Evolutionary conservation across 2,113 vertebrate species (phyloP), one percentile per base, ranked within the genome.

Genomic region (Carollia perspicillata): DNA sequence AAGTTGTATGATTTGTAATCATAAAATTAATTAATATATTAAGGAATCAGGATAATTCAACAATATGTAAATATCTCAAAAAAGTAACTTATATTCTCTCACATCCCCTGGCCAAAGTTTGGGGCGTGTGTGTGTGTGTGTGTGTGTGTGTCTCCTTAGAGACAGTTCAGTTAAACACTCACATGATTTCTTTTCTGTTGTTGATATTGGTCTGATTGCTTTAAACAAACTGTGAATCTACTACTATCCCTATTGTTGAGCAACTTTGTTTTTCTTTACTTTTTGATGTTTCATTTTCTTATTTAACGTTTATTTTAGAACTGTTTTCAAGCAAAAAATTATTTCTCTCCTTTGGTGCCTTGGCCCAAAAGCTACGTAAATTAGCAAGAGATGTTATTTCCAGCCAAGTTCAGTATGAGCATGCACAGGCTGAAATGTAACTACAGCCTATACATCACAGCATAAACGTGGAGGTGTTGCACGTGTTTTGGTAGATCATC

Each of bases 311-410:
- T 88, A 30, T 42, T 94, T 89, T 55, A 37, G n/a, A 88, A 77
- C 68, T 75, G 26, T 79, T 95, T 95, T 89, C 55, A 72, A 85
- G n/a, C 53, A 58, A 89, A 86, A 75, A 68, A 66, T 35, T 72
- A 33, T 18, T 71, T 77, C 8, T 83, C 66, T 72, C 51, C 37
- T 79, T 55, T 87, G 42, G 12, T 23, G 17, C 14, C 44, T 72
- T 71, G 55, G 49, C 89, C 53, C 83, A 68, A 89, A 63, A 74
- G 51, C 49, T 71, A 6, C 35, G 8, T 33, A 75, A 37, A 81
- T 90, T 85, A 92, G 71, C 44, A 84, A 78, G 77, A 90, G 20
- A 44, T 8, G 42, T 44, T 71, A 53, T 72, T 93, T 71, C 68
- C 58, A 91, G 72, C 53, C 33, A 66, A 72, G 55, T n/a, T 93